Base-by-base conservation (phyloP, 2,113 vertebrate species). In the Pelecanus crispus region DNA sequence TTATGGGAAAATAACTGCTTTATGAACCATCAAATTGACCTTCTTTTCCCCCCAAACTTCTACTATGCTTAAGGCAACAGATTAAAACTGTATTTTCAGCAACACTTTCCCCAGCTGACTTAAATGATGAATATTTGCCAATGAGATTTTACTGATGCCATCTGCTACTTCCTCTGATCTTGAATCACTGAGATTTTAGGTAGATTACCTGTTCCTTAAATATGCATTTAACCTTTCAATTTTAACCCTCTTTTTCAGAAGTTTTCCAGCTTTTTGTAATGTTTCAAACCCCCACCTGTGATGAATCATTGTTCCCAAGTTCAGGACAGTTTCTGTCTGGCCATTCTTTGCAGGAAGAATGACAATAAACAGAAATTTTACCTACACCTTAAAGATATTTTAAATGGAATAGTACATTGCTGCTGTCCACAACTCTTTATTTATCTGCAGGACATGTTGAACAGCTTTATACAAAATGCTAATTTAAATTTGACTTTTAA, bases 1-100 rank as follows among this genome's bases (percentile, higher is more conserved):
- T 89, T 86, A 91, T 63, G 38, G 59, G 40, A 62, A 96, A 82
- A 80, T 65, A 73, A 92, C 75, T 87, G 52, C 62, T 86, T 88
- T 79, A 50, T 92, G 91, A 95, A 80, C 75, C 70, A 47, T 85
- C 44, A 73, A 85, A 95, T 38, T 95, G 96, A 96, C 73, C 52
- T 53, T 72, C 14, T 81, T 78, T 62, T 21, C 10, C 1, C 3
- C n/a, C 38, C 17, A 36, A 88, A 82, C 36, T 81, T 79, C 56
- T 78, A 86, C 40, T 86, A 4, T 47, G 88, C 94, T 85, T 66
- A 83, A 89, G 87, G 88, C 82, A 94, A 74, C 11, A 42, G 26
- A 82, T 73, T 65, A 38, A 61, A 86, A 81, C 24, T 93, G 50
- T 67, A 49, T 97, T 90, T 93, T 90, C 72, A 77, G 90, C 59